A percentile compares a stretch with the other conserved stretches of the same genome.
phyloP scores from a whole-genome alignment of 2,888 invertebrate species.

The Brachypalpus laphriformis region DNA sequence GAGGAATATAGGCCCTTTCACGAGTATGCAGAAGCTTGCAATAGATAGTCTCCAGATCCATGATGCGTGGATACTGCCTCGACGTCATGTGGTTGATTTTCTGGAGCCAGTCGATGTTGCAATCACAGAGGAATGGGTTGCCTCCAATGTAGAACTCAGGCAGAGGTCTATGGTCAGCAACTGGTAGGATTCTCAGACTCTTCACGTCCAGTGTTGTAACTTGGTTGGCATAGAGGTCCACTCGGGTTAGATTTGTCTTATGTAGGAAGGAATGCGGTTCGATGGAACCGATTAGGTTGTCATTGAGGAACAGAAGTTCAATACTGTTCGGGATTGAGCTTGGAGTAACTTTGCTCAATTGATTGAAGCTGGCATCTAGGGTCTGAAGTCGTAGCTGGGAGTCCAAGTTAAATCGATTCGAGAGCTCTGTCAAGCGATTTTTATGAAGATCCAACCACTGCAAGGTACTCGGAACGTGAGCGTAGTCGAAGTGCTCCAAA shows the following conservation, averaged over 20 bases:
- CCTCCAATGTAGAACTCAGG: slow-evolving; percentile 97
- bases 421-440: slow-evolving; percentile 91
- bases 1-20: slow-evolving; percentile 92
- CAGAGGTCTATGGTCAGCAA: slow-evolving; percentile 88
- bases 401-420: slow-evolving; percentile 89
- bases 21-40: slow-evolving; percentile 94
- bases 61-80: slow-evolving; percentile 93
- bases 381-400: slow-evolving; percentile 89
- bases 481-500: slow-evolving; percentile 94
- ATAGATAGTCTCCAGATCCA: slow-evolving; percentile 94
- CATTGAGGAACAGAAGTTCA: slow-evolving; percentile 93
- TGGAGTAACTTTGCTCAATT: slow-evolving; percentile 89
- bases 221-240: slow-evolving; percentile 96
- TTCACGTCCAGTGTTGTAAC: slow-evolving; percentile 95
- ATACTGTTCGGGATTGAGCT: slow-evolving; percentile 92
- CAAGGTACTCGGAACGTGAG: slow-evolving; percentile 90
- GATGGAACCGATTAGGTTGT: slow-evolving; percentile 92
- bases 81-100: slow-evolving; percentile 93
- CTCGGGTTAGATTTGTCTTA: slow-evolving; percentile 94
- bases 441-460: slow-evolving; percentile 96
- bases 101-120: slow-evolving; percentile 97
- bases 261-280: slow-evolving; percentile 95
- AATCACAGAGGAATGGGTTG: slow-evolving; percentile 97
- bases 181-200: slow-evolving; percentile 91
- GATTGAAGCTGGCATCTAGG: slow-evolving; percentile 95